Base-by-base conservation (phyloP, 2,888 invertebrate species). In the Apodemia mormo region DNA sequence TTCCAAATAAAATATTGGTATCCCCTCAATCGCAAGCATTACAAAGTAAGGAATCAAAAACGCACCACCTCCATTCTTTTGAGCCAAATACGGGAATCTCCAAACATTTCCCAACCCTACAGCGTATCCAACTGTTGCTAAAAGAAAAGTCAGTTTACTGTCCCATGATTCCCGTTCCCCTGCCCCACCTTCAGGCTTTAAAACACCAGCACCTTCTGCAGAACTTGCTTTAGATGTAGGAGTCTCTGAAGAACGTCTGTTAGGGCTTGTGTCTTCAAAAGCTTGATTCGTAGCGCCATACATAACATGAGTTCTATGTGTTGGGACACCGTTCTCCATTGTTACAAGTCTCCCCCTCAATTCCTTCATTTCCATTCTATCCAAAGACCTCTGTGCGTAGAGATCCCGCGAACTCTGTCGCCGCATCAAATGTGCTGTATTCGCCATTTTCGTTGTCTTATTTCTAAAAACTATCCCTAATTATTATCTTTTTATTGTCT, bases 1-100 rank as follows among this genome's bases (percentile, higher is more conserved):
- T 90, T 99, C 99, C 86, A 99, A 94, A 86, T 98, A 98, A 90
- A 99, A 98, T 82, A 99, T 97, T 0, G 99, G 99, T 79, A 99
- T 97, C 0, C 99, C 99, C 85, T 98, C 98, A 75, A 98, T 96
- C 37, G 97, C 96, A 82, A 98, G 87, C 98, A 99, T 99, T 75
- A 99, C 97, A 82, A 98, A 97, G 89, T 99, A 99, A 0, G 99
- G 99, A 78, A 99, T 98, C 73, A 99, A 92, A 85, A 99, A 99
- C n/a, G 99, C 99, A 33, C 99, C 98, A 70, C 98, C 98, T 0
- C 98, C 98, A 82, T 98, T 98, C 86, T 98, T 98, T 84, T 98
- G 98, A 0, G 98, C 98, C 76, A 98, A 92, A 88, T 98, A 98
- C 0, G 98, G 98, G 88, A 98, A 98, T 77, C 98, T 94, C 98